Evolutionary conservation across 1,140 invertebrate genomes (phyloP).

Genomic region (Ectropis grisescens): DNA sequence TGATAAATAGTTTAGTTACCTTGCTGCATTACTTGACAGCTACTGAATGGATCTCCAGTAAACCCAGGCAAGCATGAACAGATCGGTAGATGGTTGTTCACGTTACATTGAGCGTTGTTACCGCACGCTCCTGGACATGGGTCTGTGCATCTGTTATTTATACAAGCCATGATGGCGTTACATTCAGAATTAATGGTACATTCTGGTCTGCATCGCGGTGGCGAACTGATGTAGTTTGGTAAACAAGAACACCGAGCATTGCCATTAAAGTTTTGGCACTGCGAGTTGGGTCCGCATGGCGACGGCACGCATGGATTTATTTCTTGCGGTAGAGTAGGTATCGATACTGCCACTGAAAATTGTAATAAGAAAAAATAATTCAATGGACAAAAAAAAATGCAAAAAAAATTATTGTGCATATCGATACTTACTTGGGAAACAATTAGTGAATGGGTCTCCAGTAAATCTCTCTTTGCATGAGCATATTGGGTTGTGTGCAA

Average conservation of each 20-base stretch:
- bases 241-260: conserved; percentile 78
- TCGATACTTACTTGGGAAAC: conserved; percentile 32
- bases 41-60: conserved; percentile 78
- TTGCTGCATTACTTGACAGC: conserved; percentile 24
- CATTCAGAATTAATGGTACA: conserved; percentile 82
- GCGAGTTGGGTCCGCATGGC: conserved; percentile 79
- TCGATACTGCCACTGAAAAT: conserved; percentile 24
- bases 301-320: conserved; percentile 80
- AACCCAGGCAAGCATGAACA: conserved; percentile 78
- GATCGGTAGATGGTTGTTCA: conserved; percentile 77
- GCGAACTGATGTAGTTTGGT: conserved; percentile 75
- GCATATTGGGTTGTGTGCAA: conserved; percentile 81
- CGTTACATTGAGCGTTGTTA: conserved; percentile 79
- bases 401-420: background rate
- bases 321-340: conserved; percentile 29
- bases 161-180: conserved; percentile 75
- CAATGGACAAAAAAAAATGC: background rate
- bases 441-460: conserved; percentile 69
- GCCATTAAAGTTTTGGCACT: conserved; percentile 76
- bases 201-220: conserved; percentile 80
- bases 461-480: conserved; percentile 78
- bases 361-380: background rate
- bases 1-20: conserved; percentile 10
- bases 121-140: conserved; percentile 83
- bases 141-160: conserved; percentile 75